Percentiles rank a stretch among this genome's conserved stretches.
These are phyloP conservation scores for Sylvilagus bachmani DNA, from an alignment of 2,113 vertebrate species.

Conservation along the genomic window DNA sequence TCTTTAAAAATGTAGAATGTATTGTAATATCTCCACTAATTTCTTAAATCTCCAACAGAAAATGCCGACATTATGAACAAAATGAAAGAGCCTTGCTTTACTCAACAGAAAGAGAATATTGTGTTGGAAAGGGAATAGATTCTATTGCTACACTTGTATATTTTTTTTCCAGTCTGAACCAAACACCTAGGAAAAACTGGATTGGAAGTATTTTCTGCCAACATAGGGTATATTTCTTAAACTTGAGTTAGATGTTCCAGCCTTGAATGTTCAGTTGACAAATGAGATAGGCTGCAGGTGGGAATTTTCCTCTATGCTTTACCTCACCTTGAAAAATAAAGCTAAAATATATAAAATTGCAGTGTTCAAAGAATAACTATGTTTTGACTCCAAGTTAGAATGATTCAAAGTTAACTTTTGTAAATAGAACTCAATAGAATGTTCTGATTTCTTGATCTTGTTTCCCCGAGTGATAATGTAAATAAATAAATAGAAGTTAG, in stretches of 20 bases:
- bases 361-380: neutral
- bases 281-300: neutral
- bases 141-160: neutral
- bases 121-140: neutral
- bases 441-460: neutral
- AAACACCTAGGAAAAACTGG: neutral
- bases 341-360: constrained; percentile 11
- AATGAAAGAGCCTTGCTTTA: neutral
- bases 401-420: constrained; percentile 33
- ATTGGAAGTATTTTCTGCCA: constrained; percentile 4
- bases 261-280: neutral
- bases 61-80: neutral
- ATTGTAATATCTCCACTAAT: neutral
- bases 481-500: neutral
- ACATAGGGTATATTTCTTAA: neutral
- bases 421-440: neutral
- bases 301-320: constrained; percentile 4
- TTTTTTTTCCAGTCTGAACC: neutral
- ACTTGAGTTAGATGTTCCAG: neutral
- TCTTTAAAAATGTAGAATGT: neutral
- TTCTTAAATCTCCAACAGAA: neutral
- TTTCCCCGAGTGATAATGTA: neutral
- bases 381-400: neutral
- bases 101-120: neutral
- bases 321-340: constrained; percentile 59